Percentiles rank a stretch among this genome's conserved stretches.
Conservation (phyloP, 1,140 invertebrate genomes). For the Gonioctena quinquepunctata region DNA sequence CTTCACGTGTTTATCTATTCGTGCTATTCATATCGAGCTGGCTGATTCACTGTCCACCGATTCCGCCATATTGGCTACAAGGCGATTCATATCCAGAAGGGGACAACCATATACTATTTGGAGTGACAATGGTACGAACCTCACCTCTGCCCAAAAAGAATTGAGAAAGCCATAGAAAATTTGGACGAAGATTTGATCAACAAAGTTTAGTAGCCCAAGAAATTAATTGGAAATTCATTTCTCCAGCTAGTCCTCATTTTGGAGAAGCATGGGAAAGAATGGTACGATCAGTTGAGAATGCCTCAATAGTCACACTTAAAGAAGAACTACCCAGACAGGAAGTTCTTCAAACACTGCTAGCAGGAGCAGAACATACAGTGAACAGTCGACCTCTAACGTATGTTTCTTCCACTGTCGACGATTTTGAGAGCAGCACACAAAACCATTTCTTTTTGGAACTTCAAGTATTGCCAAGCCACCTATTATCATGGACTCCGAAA, state of each 20-base stretch:
- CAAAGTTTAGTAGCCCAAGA: background rate
- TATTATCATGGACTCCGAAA: background rate
- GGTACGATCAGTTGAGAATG: background rate
- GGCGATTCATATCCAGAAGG: slow-evolving; percentile 39
- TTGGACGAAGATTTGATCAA: background rate
- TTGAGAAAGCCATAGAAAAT: slow-evolving; percentile 1
- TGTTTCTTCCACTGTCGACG: background rate
- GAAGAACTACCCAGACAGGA: background rate
- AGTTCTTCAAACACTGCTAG: background rate
- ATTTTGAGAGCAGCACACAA: background rate
- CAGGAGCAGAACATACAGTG: background rate
- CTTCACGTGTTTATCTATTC: too few species aligned
- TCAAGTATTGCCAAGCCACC: background rate
- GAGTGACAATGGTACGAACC: slow-evolving; percentile 39
- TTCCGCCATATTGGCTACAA: background rate
- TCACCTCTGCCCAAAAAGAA: slow-evolving; percentile 30
- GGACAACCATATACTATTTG: slow-evolving; percentile 21
- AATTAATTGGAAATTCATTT: background rate
- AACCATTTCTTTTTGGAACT: background rate
- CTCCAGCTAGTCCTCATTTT: background rate
- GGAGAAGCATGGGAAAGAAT: background rate
- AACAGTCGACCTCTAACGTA: background rate
- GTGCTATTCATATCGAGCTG: too few species aligned
- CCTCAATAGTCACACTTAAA: background rate
- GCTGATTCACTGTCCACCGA: too few species aligned